Evolutionary conservation across 2,797 vertebrate genomes (phyloP), one percentile per base, ranked within the genome.

Genomic region (Cuniculus paca): DNA sequence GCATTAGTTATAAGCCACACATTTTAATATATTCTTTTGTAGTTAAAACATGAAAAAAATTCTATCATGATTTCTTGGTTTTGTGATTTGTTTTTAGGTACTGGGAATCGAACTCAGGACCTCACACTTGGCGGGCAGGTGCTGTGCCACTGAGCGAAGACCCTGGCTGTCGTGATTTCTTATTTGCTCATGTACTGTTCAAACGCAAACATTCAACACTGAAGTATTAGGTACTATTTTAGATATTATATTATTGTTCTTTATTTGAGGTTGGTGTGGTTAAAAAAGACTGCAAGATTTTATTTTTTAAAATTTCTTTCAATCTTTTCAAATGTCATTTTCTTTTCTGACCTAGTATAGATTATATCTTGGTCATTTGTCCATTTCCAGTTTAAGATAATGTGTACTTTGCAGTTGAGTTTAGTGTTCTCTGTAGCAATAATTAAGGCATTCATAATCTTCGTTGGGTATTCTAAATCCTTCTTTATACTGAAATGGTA

Each of bases 41-140:
- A 36, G 61, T 48, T 84, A 1, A 92, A 89, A 78, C 26, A 96
- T 36, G 81, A 77, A 28, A 17, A 63, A 84, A 39, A 65, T 94
- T 94, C 39, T 82, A 79, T 79, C 58, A 0, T 74, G 26, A 48
- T 58, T 92, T 84, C 34, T 92, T 26, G 17, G 52, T 16, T 54
- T 54, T 54, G 13, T n/a, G n/a, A n/a, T 16, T 52, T 50, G 52
- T 52, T 16, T 54, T 54, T 54, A 17, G 17, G 2, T 54, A 54
- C 17, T 54, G 52, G 16, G 17, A 19, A 54, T 54, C 4, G 52
- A 19, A 54, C 52, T 54, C 52, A 54, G 17, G 52, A 54, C 52
- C 52, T 54, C 17, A 54, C 52, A 54, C 52, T 16, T 54, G 52
- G 16, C 17, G 19, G 52, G 52, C 52, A 54, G 52, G 52, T 17